A percentile compares a stretch with the other conserved stretches of the same genome.
Evolutionary conservation across 2,113 vertebrate species (phyloP).

Genomic region (Toxotes jaculatrix): DNA sequence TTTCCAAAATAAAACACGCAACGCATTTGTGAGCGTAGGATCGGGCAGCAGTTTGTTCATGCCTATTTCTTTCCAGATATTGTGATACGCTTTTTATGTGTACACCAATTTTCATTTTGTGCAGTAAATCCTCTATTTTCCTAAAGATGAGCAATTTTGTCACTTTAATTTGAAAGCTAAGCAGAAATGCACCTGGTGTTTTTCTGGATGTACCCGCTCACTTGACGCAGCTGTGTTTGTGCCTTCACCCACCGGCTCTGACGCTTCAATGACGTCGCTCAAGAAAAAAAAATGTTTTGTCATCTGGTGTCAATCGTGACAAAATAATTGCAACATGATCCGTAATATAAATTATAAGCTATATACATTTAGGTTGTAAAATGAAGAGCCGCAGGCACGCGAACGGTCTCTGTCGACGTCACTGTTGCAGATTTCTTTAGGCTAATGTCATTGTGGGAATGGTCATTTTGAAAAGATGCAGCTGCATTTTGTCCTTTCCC

Average conservation of each 20-base stretch:
- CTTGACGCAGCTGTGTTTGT: conserved; percentile 22
- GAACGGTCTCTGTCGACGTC: no score
- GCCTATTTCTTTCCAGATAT: fast-evolving
- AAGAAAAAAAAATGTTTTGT: background rate
- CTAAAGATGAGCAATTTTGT: fast-evolving
- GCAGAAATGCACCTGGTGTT: fast-evolving
- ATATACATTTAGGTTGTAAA: background rate
- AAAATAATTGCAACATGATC: background rate
- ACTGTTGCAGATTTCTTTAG: background rate
- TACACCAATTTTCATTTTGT: fast-evolving
- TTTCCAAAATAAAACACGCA: conserved; percentile 51
- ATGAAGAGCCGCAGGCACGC: background rate
- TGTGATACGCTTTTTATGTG: background rate
- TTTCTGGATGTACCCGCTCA: background rate
- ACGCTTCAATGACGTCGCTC: conserved; percentile 53
- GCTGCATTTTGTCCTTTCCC: background rate
- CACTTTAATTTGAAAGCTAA: conserved; percentile 39
- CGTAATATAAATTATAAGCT: no score
- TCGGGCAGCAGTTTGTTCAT: fast-evolving
- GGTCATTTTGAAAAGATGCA: no score
- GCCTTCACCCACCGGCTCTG: conserved; percentile 30
- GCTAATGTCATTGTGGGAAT: background rate
- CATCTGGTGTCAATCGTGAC: background rate
- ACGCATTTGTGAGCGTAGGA: fast-evolving
- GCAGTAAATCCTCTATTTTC: fast-evolving